phyloP scores from a whole-genome alignment of 2,797 vertebrate genomes.

The Rhinoraja longicauda region DNA sequence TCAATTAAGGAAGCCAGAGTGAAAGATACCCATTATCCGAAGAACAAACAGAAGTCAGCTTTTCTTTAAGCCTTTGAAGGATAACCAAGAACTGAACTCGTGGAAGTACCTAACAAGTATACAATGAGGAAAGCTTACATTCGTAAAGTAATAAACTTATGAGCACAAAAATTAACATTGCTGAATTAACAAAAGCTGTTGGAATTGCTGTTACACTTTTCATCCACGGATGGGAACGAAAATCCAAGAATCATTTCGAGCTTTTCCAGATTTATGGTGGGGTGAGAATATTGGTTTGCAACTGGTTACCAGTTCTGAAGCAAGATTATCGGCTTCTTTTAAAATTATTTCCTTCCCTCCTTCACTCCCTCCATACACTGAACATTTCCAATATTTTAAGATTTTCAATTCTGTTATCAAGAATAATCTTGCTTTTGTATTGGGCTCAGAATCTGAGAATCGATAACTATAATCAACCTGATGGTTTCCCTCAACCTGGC shows the following conservation, averaged over 20 bases:
- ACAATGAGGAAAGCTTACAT: neutral
- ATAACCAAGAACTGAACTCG: neutral
- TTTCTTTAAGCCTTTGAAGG: neutral
- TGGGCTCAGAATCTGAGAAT: neutral
- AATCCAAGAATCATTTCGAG: neutral
- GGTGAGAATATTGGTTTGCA: too few relatives aligned
- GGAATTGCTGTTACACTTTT: neutral
- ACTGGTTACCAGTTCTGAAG: too few relatives aligned
- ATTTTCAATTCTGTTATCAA: too few relatives aligned
- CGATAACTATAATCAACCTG: neutral
- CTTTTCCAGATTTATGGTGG: neutral
- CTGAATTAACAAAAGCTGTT: neutral
- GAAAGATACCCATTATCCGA: neutral
- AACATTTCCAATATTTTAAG: too few relatives aligned
- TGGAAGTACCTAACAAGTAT: neutral
- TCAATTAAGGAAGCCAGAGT: neutral
- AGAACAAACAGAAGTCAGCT: too few relatives aligned
- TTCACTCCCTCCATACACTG: too few relatives aligned
- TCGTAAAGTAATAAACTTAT: neutral
- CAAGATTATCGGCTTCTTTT: too few relatives aligned
- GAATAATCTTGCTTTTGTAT: too few relatives aligned
- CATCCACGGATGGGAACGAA: neutral
- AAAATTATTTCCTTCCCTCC: too few relatives aligned
- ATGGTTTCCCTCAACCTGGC: neutral
- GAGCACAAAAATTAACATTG: neutral